Conservation (phyloP, 2,888 invertebrate species). For the Doris montereyensis region DNA sequence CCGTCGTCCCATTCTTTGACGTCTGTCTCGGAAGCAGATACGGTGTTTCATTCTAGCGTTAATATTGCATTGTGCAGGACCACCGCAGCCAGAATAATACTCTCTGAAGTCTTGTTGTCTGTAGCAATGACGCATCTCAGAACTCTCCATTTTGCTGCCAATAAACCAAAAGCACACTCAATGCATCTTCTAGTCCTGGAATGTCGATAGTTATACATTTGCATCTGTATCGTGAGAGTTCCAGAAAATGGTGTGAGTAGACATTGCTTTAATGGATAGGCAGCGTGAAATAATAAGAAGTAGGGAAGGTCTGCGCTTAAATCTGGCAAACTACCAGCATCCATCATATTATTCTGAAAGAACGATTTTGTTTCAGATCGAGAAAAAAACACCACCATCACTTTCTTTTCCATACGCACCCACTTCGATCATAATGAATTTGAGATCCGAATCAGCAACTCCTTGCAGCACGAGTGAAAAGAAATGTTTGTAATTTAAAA, state of each 20-base stretch:
- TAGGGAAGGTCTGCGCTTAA: not conserved
- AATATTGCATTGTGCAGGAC: not conserved
- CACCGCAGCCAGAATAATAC: not conserved
- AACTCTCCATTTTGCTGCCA: not conserved
- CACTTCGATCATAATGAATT: not conserved
- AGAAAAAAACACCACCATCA: too few relatives aligned
- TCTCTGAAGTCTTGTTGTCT: not conserved
- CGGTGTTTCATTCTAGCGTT: not conserved
- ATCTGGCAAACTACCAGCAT: too few relatives aligned
- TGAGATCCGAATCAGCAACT: not conserved
- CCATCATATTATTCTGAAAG: too few relatives aligned
- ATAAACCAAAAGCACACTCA: not conserved
- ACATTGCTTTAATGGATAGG: not conserved
- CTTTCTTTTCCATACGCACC: too few relatives aligned
- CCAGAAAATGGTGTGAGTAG: not conserved
- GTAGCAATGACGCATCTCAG: too few relatives aligned
- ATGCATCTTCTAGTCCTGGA: not conserved
- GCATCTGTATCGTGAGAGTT: not conserved
- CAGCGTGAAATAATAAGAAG: not conserved
- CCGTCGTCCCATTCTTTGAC: too few relatives aligned
- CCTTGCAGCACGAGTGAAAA: not conserved
- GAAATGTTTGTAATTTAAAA: not conserved
- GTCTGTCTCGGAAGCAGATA: not conserved
- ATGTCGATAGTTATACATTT: not conserved
- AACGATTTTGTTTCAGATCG: too few relatives aligned